Evolutionary conservation across 2,113 vertebrate genomes (phyloP).

Genomic region (Epinephelus lanceolatus): DNA sequence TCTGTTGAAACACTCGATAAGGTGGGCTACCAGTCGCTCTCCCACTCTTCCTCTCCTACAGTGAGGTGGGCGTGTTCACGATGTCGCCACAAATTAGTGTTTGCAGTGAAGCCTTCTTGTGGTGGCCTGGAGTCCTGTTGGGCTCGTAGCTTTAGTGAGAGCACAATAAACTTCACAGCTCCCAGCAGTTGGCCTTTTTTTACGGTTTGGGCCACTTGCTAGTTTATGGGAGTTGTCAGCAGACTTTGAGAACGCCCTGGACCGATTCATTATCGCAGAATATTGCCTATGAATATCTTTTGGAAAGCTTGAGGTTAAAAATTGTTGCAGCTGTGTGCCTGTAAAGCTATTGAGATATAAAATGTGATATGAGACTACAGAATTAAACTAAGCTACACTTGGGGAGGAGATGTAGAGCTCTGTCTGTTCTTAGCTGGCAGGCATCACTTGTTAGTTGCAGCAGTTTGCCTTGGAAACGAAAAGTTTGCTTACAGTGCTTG

Average conservation of each 20-base stretch:
- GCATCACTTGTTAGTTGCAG: slow-evolving; percentile 28
- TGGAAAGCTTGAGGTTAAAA: background rate
- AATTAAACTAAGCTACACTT: slow-evolving; percentile 6
- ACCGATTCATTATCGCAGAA: background rate
- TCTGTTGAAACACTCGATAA: background rate
- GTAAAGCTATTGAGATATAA: background rate
- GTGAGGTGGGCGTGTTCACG: slow-evolving; percentile 9
- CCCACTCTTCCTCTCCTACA: background rate
- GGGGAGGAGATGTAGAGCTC: background rate
- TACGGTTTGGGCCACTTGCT: background rate
- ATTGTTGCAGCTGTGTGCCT: background rate
- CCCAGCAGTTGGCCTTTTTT: slow-evolving; percentile 22
- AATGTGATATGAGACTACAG: background rate
- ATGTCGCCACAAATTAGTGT: slow-evolving; percentile 52
- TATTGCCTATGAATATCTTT: slow-evolving; percentile 6
- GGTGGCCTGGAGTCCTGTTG: slow-evolving; percentile 1
- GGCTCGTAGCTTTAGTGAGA: slow-evolving; percentile 9
- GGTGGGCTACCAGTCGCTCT: background rate
- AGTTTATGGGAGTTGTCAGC: slow-evolving; percentile 18
- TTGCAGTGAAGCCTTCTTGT: slow-evolving; percentile 20
- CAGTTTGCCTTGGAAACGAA: slow-evolving; percentile 37
- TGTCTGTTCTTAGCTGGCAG: slow-evolving; percentile 14
- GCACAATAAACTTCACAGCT: slow-evolving; percentile 37
- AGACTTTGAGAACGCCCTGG: background rate
- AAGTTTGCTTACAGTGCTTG: slow-evolving; percentile 26